These are phyloP conservation scores for Laothoe populi DNA, from an alignment of 2,888 invertebrate genomes.

Conservation along the genomic window DNA sequence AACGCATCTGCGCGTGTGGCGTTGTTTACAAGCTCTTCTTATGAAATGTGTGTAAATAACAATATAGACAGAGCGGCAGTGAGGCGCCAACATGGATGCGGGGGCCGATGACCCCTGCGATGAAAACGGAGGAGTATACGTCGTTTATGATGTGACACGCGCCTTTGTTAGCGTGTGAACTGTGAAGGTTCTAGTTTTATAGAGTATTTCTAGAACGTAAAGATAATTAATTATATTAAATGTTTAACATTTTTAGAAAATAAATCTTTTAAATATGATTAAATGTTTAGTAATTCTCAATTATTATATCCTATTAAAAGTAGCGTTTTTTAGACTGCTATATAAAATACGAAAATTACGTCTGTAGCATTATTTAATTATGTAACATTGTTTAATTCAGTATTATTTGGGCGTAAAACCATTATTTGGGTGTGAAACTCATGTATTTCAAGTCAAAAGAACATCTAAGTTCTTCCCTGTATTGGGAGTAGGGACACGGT, in stretches of 20 bases:
- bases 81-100: slow-evolving; percentile 18
- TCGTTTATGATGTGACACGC: neutral
- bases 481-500: slow-evolving; percentile 55
- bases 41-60: slow-evolving; percentile 70
- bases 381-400: too few relatives aligned
- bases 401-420: neutral
- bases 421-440: neutral
- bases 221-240: neutral
- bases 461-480: slow-evolving; percentile 13
- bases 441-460: neutral
- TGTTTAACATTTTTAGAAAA: too few relatives aligned
- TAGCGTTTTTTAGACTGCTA: too few relatives aligned
- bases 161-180: neutral
- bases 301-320: too few relatives aligned
- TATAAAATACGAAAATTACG: too few relatives aligned
- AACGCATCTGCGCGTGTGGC: slow-evolving; percentile 53
- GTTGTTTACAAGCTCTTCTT: slow-evolving; percentile 66
- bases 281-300: too few relatives aligned
- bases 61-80: slow-evolving; percentile 46
- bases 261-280: too few relatives aligned
- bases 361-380: too few relatives aligned
- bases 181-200: neutral
- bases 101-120: slow-evolving; percentile 28
- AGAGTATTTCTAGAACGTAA: neutral
- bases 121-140: slow-evolving; percentile 5